Evolutionary conservation across 2,113 vertebrate species (phyloP).

Genomic region (Caranx melampygus): DNA sequence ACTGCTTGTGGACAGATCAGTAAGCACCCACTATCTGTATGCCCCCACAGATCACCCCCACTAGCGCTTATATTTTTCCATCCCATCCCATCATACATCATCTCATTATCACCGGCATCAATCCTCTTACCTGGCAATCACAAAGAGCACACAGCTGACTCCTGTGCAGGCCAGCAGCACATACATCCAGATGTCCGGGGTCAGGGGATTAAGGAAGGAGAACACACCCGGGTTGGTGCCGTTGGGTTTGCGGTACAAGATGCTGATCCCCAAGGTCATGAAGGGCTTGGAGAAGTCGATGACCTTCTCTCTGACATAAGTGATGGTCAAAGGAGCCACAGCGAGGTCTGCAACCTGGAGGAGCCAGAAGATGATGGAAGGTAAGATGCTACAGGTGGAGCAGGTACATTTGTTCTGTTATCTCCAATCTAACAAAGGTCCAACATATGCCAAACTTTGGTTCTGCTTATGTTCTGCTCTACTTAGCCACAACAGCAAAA

Average conservation of each 20-base stretch:
- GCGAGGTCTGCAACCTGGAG: constrained; percentile 94
- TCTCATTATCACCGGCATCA: neutral
- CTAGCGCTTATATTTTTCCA: neutral
- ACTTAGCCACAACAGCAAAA: no score
- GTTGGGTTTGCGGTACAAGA: constrained; percentile 96
- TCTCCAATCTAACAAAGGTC: neutral
- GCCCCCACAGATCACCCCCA: no score
- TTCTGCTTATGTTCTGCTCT: neutral
- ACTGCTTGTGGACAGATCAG: neutral
- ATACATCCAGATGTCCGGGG: constrained; percentile 99
- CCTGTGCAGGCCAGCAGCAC: constrained; percentile 96
- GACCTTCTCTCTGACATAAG: constrained; percentile 95
- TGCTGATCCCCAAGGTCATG: constrained; percentile 98
- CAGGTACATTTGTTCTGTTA: no score
- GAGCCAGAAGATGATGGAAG: neutral
- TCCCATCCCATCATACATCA: neutral
- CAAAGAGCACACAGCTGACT: constrained; percentile 98
- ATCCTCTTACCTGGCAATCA: constrained; percentile 93
- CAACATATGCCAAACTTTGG: neutral
- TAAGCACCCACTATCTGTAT: neutral
- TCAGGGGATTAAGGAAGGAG: constrained; percentile 96
- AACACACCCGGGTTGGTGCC: constrained; percentile 98
- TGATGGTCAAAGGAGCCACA: constrained; percentile 96
- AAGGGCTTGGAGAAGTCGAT: constrained; percentile 99
- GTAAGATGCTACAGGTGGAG: neutral